Conservation (phyloP, 2,797 vertebrate species). For the Sebastes nivosus region DNA sequence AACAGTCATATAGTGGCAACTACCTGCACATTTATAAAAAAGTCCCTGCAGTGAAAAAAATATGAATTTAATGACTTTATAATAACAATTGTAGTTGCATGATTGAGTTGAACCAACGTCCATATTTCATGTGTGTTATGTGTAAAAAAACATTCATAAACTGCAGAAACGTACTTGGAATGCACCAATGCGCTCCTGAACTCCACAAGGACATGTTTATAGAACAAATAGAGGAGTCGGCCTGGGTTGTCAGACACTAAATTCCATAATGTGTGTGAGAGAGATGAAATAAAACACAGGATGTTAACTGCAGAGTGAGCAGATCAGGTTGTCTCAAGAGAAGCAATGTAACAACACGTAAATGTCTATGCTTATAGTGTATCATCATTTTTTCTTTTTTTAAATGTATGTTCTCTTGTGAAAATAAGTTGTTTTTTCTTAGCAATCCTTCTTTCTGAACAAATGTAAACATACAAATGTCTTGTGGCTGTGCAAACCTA, state of each 20-base stretch:
- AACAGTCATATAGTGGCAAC: neutral
- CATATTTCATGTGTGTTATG: neutral
- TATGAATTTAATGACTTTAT: neutral
- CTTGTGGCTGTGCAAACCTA: neutral
- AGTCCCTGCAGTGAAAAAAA: neutral
- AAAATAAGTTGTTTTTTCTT: neutral
- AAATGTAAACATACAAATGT: neutral
- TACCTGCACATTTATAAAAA: neutral
- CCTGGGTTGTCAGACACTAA: neutral
- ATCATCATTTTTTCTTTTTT: neutral
- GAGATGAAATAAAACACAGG: neutral
- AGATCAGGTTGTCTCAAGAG: too few relatives aligned
- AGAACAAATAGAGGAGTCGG: constrained; percentile 4
- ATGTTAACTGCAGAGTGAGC: neutral
- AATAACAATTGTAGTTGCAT: neutral
- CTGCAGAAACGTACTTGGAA: neutral
- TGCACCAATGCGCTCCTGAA: neutral
- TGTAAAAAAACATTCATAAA: neutral
- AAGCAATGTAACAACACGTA: neutral
- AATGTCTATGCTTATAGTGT: neutral
- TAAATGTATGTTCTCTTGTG: neutral
- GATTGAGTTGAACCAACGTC: neutral
- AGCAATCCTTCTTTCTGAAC: accelerated
- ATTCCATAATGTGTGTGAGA: neutral
- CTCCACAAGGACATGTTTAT: constrained; percentile 17